These are phyloP conservation scores for Bergia sp. DNA, from an alignment of 92 coral and sea anemone genomes.

Conservation along the genomic window DNA sequence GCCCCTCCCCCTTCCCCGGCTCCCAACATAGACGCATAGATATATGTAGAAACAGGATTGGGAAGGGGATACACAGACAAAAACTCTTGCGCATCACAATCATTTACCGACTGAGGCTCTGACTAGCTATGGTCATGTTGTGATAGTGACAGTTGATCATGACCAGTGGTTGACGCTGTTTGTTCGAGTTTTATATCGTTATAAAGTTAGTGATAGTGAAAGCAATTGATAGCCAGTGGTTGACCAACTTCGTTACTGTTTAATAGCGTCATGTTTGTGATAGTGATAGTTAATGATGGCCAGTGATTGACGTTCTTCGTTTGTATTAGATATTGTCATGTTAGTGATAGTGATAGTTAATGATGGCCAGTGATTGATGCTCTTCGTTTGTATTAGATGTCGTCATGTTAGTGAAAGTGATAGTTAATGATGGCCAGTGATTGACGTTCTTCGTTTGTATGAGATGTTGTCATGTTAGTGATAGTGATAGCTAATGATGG, in stretches of 20 bases:
- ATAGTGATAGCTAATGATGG: background rate
- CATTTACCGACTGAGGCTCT: too few species aligned
- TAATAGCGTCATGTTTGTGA: too few species aligned
- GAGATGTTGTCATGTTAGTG: background rate
- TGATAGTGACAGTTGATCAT: background rate
- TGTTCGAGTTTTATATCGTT: too few species aligned
- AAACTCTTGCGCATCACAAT: too few species aligned
- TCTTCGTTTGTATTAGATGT: background rate
- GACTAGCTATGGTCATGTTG: background rate
- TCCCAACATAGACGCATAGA: too few species aligned
- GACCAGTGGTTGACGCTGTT: background rate
- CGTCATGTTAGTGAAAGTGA: background rate
- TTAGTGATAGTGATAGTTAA: background rate
- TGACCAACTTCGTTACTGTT: background rate
- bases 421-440: too few species aligned
- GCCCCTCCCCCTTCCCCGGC: too few species aligned
- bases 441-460: too few species aligned
- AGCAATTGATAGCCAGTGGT: background rate
- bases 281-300: too few species aligned
- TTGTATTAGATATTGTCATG: background rate
- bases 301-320: background rate
- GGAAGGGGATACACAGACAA: too few species aligned
- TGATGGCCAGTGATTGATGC: background rate
- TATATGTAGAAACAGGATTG: too few species aligned
- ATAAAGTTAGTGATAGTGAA: background rate